Evolutionary conservation across 2,113 vertebrate genomes (phyloP).

Genomic region (Ginglymostoma cirratum): DNA sequence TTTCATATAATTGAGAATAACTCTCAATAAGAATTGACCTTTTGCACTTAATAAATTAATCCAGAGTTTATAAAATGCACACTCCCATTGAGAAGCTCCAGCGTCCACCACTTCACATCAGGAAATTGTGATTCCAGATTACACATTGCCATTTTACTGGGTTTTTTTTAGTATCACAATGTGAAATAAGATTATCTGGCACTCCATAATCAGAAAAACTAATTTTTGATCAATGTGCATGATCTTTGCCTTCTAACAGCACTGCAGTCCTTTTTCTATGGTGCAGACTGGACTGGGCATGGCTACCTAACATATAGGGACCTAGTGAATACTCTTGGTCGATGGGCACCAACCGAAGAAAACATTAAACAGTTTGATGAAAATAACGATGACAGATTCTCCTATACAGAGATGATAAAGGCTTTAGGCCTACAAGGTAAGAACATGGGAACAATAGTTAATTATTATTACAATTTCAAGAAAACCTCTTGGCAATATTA

Average conservation of each 20-base stretch:
- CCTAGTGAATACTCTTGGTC: slow-evolving; percentile 41
- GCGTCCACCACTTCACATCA: not conserved
- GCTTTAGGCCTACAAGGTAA: slow-evolving; percentile 38
- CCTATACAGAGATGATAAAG: slow-evolving; percentile 38
- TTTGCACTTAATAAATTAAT: not conserved
- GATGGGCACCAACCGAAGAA: slow-evolving; percentile 34
- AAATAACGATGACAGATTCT: slow-evolving; percentile 37
- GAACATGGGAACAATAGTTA: not conserved
- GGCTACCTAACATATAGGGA: slow-evolving; percentile 41
- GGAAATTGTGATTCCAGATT: not conserved
- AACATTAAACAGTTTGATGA: slow-evolving; percentile 19
- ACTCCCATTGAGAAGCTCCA: not conserved
- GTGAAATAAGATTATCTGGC: slow-evolving; percentile 39
- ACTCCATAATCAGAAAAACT: slow-evolving; percentile 38
- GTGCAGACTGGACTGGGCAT: slow-evolving; percentile 39
- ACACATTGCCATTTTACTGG: not conserved
- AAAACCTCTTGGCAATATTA: not conserved
- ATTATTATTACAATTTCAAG: not conserved
- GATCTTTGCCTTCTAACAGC: slow-evolving; percentile 35
- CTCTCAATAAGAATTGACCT: not conserved
- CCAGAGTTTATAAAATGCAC: not conserved
- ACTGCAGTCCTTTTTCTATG: slow-evolving; percentile 44
- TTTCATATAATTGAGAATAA: not conserved
- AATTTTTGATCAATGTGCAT: not conserved
- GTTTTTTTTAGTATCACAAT: not conserved